Evolutionary conservation across 2,888 invertebrate species (phyloP).

Genomic region (Oegoconia quadripuncta): DNA sequence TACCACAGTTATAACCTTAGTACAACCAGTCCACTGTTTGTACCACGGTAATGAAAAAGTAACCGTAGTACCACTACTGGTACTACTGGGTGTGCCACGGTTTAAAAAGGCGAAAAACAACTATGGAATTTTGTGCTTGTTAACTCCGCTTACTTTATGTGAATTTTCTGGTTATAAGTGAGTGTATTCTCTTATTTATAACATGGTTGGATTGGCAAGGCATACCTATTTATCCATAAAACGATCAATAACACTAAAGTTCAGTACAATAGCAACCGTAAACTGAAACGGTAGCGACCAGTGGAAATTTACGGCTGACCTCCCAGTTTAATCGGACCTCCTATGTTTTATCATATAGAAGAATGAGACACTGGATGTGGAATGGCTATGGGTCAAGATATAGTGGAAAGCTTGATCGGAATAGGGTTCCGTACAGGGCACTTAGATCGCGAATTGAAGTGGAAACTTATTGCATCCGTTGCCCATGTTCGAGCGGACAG

Average conservation of each 20-base stretch:
- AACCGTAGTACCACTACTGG: no score
- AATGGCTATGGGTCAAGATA: conserved; percentile 23
- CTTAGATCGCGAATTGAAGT: conserved; percentile 31
- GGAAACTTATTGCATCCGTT: conserved; percentile 35
- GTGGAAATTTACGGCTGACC: conserved; percentile 36
- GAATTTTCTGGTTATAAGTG: no score
- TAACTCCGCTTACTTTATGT: no score
- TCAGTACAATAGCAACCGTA: conserved; percentile 35
- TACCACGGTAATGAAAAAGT: no score
- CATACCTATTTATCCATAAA: background rate
- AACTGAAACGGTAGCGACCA: conserved; percentile 33
- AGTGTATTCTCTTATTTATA: no score
- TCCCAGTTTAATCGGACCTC: conserved; percentile 24
- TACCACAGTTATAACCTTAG: no score
- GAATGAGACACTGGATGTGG: conserved; percentile 9
- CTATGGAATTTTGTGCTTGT: no score
- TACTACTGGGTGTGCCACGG: no score
- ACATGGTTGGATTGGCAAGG: no score
- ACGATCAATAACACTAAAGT: conserved; percentile 35
- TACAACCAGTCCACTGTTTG: no score
- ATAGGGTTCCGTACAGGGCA: conserved; percentile 22
- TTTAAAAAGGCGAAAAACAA: no score
- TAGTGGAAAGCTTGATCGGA: conserved; percentile 26
- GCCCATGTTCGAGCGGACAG: conserved; percentile 13
- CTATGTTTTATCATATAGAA: conserved; percentile 6